These are phyloP conservation scores for Drosophila eohydei DNA, from an alignment of 2,888 invertebrate genomes.

Conservation along the genomic window DNA sequence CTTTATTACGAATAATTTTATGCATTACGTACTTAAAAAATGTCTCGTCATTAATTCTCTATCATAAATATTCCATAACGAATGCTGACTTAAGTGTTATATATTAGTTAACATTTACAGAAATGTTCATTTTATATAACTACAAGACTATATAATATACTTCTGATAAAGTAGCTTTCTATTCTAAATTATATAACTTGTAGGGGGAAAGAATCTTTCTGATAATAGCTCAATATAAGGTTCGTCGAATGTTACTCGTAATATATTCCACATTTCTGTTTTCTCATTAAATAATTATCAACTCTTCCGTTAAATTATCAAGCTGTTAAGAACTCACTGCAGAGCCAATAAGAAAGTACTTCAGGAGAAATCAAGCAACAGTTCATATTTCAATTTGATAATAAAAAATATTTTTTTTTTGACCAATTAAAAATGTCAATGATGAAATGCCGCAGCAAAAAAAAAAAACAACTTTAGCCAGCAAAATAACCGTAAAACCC, in stretches of 20 bases:
- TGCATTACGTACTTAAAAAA: too few species aligned
- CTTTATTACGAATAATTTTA: not conserved
- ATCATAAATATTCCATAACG: too few species aligned
- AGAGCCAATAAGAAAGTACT: not conserved
- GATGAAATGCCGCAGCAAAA: slow-evolving; percentile 21
- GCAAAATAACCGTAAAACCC: slow-evolving; percentile 9
- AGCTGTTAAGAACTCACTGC: not conserved
- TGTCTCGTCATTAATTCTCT: too few species aligned
- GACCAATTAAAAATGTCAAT: slow-evolving; percentile 36
- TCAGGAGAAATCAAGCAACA: not conserved
- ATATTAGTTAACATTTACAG: too few species aligned
- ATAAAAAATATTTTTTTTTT: slow-evolving; percentile 10
- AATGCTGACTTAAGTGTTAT: too few species aligned
- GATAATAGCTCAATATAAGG: not conserved
- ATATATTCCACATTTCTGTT: not conserved
- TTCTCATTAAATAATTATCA: not conserved
- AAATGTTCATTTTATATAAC: too few species aligned
- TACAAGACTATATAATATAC: not conserved
- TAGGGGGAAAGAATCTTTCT: not conserved
- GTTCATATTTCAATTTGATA: slow-evolving; percentile 18
- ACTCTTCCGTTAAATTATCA: not conserved
- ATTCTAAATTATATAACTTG: not conserved
- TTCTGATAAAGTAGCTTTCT: not conserved
- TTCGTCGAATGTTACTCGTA: not conserved
- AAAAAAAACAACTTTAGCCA: not conserved